Percentiles rank a stretch among this genome's conserved stretches.
Evolutionary conservation across 2,888 invertebrate genomes (phyloP).

Genomic region (Scaptomyza reducta): DNA sequence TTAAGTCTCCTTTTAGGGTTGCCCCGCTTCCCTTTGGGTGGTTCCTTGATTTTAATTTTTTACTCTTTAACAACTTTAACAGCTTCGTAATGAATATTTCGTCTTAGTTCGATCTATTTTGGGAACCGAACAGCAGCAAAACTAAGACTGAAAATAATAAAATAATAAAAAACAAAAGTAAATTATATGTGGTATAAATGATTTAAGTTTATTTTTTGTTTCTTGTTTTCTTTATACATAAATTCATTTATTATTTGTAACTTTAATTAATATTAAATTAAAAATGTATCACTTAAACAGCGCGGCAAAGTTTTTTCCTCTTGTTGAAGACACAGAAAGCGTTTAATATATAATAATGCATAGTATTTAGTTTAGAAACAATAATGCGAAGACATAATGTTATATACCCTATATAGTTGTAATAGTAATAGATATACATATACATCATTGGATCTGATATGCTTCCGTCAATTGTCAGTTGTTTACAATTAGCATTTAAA

Average conservation of each 20-base stretch:
- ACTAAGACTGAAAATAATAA: conserved; percentile 19
- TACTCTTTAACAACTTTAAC: conserved; percentile 8
- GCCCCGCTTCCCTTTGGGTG: conserved; percentile 23
- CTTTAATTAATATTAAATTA: conserved; percentile 47
- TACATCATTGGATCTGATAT: conserved; percentile 6
- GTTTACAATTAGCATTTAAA: conserved; percentile 4
- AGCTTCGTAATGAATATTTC: conserved; percentile 2
- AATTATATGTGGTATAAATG: conserved; percentile 58
- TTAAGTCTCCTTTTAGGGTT: conserved; percentile 16
- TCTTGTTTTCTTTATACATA: conserved; percentile 65
- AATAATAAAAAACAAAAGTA: conserved; percentile 15
- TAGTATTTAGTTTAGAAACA: conserved; percentile 27
- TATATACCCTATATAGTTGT: conserved; percentile 17
- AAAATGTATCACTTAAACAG: conserved; percentile 74
- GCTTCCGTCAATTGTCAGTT: not conserved
- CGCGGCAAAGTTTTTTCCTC: conserved; percentile 51
- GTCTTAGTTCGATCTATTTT: conserved; percentile 13
- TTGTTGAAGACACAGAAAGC: conserved; percentile 43
- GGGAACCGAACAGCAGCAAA: conserved; percentile 11
- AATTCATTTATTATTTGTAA: conserved; percentile 69
- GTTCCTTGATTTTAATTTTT: conserved; percentile 24
- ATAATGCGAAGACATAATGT: conserved; percentile 24
- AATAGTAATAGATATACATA: conserved; percentile 18
- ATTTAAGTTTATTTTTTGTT: conserved; percentile 54
- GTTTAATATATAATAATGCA: conserved; percentile 49